Percentiles rank a stretch among this genome's conserved stretches.
These are phyloP conservation scores for Holothuria scabra DNA, from an alignment of 53 echinoderm and acorn worm genomes.

Conservation along the genomic window DNA sequence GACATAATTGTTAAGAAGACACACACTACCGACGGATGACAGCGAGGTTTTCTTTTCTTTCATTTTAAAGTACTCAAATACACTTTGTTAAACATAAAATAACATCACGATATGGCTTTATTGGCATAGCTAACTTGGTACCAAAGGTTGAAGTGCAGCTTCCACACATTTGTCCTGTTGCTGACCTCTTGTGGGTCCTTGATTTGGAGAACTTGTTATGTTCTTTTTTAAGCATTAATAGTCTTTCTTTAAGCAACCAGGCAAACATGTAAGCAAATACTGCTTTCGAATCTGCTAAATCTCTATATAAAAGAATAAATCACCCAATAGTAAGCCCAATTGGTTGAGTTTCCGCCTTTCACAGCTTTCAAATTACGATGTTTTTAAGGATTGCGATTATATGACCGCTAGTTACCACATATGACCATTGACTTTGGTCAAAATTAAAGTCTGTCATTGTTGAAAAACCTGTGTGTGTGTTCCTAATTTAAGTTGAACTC, in stretches of 20 bases:
- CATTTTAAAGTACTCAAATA: too few relatives aligned
- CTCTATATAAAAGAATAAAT: not conserved
- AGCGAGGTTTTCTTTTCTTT: too few relatives aligned
- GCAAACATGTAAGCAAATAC: not conserved
- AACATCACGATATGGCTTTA: constrained; percentile 25
- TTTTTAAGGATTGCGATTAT: not conserved
- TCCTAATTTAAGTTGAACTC: not conserved
- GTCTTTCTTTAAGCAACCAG: too few relatives aligned
- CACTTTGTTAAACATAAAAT: not conserved
- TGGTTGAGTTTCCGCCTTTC: not conserved
- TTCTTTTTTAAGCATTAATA: not conserved
- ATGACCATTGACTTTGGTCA: constrained; percentile 5
- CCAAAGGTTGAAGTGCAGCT: constrained; percentile 2
- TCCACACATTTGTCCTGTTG: constrained; percentile 15
- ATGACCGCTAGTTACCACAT: constrained; percentile 18
- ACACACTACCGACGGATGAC: not conserved
- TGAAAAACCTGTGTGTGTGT: not conserved
- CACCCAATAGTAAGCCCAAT: not conserved
- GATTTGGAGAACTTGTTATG: constrained; percentile 13
- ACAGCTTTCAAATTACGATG: not conserved
- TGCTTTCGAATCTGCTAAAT: constrained; percentile 22
- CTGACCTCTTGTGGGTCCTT: not conserved
- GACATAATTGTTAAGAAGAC: not conserved
- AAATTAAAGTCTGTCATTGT: not conserved
- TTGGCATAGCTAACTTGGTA: constrained; percentile 3